phyloP scores from a whole-genome alignment of 1,140 invertebrate species.

The Hetaerina americana region DNA sequence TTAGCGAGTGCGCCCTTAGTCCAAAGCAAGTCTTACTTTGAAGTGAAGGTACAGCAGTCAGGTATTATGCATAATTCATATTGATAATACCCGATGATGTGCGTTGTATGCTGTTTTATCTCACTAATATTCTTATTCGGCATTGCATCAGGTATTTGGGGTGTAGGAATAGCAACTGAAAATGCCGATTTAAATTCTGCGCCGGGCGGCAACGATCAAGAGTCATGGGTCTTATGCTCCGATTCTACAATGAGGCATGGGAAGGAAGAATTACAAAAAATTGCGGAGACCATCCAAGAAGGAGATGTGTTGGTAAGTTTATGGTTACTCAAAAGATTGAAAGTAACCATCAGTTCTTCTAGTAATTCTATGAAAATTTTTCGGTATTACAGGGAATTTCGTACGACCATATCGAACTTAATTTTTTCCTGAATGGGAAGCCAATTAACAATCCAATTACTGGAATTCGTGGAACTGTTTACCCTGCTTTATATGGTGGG shows the following conservation, averaged over 20 bases:
- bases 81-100: not conserved
- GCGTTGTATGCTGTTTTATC: not conserved
- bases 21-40: constrained; percentile 98
- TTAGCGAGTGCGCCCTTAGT: constrained; percentile 83
- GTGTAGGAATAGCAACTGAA: constrained; percentile 79
- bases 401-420: constrained; percentile 93
- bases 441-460: constrained; percentile 70
- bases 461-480: constrained; percentile 82
- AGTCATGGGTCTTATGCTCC: constrained; percentile 87
- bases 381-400: constrained; percentile 80
- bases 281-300: constrained; percentile 60
- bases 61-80: constrained; percentile 37
- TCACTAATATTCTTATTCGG: no score
- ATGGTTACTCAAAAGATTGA: no score
- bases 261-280: constrained; percentile 60
- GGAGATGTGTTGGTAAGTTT: constrained; percentile 78
- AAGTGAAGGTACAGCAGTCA: constrained; percentile 93
- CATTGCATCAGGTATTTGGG: constrained; percentile 76
- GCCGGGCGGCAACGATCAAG: constrained; percentile 69
- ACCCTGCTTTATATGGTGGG: constrained; percentile 86
- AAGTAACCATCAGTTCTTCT: not conserved
- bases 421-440: constrained; percentile 90
- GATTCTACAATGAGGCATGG: constrained; percentile 79
- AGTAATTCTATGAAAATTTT: constrained; percentile 17
- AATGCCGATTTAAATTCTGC: constrained; percentile 74